Conservation (phyloP, 2,797 vertebrate genomes). For the Diplodus sargus region DNA sequence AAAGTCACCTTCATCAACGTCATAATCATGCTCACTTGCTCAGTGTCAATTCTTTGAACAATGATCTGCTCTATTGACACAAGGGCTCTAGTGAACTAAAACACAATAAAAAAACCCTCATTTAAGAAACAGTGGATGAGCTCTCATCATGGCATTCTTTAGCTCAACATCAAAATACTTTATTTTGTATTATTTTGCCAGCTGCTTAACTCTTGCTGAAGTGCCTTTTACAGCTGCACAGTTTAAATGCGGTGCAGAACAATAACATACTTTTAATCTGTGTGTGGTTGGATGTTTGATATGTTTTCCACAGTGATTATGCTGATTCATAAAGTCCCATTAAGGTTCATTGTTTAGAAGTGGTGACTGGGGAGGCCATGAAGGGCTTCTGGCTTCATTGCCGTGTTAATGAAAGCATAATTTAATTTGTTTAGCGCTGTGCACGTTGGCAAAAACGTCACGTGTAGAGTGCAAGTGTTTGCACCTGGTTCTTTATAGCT, state of each 20-base stretch:
- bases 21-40: no score
- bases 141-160: not conserved
- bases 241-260: not conserved
- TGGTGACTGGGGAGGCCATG: not conserved
- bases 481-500: constrained; percentile 26
- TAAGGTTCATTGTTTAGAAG: constrained; percentile 9
- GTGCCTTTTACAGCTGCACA: no score
- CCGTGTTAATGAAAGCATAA: constrained; percentile 22
- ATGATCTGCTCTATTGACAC: not conserved
- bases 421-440: constrained; percentile 15
- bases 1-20: no score
- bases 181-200: not conserved
- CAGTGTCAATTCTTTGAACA: no score
- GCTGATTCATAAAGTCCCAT: constrained; percentile 5
- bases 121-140: not conserved
- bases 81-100: not conserved
- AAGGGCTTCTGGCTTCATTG: constrained; percentile 5
- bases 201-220: not conserved
- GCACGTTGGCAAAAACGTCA: not conserved
- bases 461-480: not conserved
- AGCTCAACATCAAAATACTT: not conserved
- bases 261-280: not conserved
- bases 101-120: not conserved
- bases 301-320: constrained; percentile 3
- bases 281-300: not conserved